Percentiles rank a stretch among this genome's conserved stretches.
Evolutionary conservation across 2,888 invertebrate genomes (phyloP).

Genomic region (Euphydryas editha): DNA sequence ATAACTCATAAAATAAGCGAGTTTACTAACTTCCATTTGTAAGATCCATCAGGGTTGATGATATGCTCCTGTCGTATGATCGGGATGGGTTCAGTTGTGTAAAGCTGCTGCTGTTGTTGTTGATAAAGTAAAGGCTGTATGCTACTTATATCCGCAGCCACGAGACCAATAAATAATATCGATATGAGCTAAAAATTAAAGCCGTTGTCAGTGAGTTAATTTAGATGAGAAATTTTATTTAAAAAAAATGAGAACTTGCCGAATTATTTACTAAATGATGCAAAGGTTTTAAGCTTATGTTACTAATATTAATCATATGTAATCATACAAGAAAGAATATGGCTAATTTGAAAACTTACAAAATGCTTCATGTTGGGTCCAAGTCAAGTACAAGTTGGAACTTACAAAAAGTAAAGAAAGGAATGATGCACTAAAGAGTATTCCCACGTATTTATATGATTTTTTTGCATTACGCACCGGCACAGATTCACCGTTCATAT

Average conservation of each 20-base stretch:
- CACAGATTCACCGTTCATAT: slow-evolving; percentile 60
- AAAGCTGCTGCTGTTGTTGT: slow-evolving; percentile 61
- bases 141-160: slow-evolving; percentile 64
- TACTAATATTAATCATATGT: background rate
- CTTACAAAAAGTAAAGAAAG: slow-evolving; percentile 60
- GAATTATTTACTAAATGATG: background rate
- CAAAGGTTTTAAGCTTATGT: too few relatives aligned
- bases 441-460: slow-evolving; percentile 79
- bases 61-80: slow-evolving; percentile 87
- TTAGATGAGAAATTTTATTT: background rate
- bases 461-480: slow-evolving; percentile 70
- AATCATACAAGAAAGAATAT: background rate
- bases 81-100: slow-evolving; percentile 85
- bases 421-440: slow-evolving; percentile 76
- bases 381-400: slow-evolving; percentile 54
- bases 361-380: slow-evolving; percentile 69
- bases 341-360: slow-evolving; percentile 59
- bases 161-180: slow-evolving; percentile 48
- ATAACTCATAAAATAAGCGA: background rate
- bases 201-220: slow-evolving; percentile 1
- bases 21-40: slow-evolving; percentile 76
- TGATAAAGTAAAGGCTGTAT: slow-evolving; percentile 61
- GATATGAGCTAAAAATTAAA: slow-evolving; percentile 21
- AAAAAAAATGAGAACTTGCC: background rate
- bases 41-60: slow-evolving; percentile 87